Conservation (phyloP, 2,888 invertebrate species). For the Andrena bucephala region DNA sequence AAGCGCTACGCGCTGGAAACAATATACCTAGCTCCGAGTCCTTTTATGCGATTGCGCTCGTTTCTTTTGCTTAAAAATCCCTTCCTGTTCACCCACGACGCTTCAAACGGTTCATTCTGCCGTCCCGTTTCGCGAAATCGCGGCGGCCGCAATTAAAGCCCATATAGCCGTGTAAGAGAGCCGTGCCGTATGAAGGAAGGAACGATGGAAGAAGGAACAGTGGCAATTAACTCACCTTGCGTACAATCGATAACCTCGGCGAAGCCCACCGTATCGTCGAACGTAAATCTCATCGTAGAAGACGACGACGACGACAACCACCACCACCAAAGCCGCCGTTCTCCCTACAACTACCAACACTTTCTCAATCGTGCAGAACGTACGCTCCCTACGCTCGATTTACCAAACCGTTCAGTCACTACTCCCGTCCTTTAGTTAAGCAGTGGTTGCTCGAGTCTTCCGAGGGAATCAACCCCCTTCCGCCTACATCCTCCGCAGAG, state of each 20-base stretch:
- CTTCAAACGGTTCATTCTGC: constrained; percentile 48
- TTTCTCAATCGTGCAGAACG: constrained; percentile 68
- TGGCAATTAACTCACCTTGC: constrained; percentile 67
- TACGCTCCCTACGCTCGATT: constrained; percentile 71
- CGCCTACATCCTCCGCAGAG: constrained; percentile 51
- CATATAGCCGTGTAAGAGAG: constrained; percentile 36
- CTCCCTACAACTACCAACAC: constrained; percentile 43
- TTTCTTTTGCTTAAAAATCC: constrained; percentile 36
- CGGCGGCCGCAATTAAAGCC: constrained; percentile 61
- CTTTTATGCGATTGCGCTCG: constrained; percentile 52
- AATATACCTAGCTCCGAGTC: constrained; percentile 59
- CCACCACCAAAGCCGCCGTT: constrained; percentile 20
- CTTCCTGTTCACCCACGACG: constrained; percentile 56
- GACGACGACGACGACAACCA: constrained; percentile 43
- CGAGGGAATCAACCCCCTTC: constrained; percentile 55
- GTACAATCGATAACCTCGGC: constrained; percentile 67
- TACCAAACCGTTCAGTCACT: constrained; percentile 68
- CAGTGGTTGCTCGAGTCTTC: constrained; percentile 49
- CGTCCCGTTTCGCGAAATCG: constrained; percentile 55
- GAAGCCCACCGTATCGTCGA: constrained; percentile 51
- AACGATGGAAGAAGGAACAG: constrained; percentile 27
- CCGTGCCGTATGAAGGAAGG: constrained; percentile 25
- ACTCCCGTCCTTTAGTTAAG: constrained; percentile 60
- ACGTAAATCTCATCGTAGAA: constrained; percentile 65
- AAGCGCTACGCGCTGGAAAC: constrained; percentile 41